Percentiles rank a stretch among this genome's conserved stretches.
phyloP scores from a whole-genome alignment of 2,797 vertebrate genomes.

The Falco rusticolus region DNA sequence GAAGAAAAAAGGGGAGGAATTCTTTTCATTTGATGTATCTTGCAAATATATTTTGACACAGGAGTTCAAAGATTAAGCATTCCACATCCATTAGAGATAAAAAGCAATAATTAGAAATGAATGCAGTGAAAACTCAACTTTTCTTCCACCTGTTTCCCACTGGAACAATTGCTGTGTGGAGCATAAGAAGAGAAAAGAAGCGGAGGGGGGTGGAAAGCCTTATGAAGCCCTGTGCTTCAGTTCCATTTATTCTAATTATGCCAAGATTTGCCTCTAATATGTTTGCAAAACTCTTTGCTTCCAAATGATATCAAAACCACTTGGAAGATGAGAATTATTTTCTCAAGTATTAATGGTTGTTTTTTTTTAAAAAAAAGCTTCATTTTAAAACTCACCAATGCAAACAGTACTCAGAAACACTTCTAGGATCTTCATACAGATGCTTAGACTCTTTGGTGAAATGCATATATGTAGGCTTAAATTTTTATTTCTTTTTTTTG shows the following conservation, averaged over 20 bases:
- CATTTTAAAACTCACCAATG: not conserved
- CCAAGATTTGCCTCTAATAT: not conserved
- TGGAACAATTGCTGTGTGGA: not conserved
- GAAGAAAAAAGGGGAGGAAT: not conserved
- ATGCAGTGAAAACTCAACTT: slow-evolving; percentile 14
- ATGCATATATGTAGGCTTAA: accelerated
- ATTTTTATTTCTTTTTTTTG: not conserved
- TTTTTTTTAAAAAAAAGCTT: not conserved
- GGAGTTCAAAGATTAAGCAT: slow-evolving; percentile 11
- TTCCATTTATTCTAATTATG: not conserved
- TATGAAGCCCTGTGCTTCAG: not conserved
- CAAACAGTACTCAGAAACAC: not conserved
- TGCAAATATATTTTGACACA: not conserved
- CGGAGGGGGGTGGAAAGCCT: not conserved
- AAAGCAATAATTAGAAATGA: slow-evolving; percentile 17
- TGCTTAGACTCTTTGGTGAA: not conserved
- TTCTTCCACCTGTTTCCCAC: slow-evolving; percentile 13
- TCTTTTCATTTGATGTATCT: not conserved
- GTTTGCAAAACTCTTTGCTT: not conserved
- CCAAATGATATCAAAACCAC: not conserved
- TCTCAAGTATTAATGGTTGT: not conserved
- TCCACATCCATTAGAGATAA: not conserved
- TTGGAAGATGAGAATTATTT: not conserved
- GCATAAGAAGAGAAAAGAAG: not conserved
- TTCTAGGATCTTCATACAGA: not conserved